Evolutionary conservation across 2,888 invertebrate species (phyloP), one percentile per base, ranked within the genome.

Genomic region (Athalia rosae): DNA sequence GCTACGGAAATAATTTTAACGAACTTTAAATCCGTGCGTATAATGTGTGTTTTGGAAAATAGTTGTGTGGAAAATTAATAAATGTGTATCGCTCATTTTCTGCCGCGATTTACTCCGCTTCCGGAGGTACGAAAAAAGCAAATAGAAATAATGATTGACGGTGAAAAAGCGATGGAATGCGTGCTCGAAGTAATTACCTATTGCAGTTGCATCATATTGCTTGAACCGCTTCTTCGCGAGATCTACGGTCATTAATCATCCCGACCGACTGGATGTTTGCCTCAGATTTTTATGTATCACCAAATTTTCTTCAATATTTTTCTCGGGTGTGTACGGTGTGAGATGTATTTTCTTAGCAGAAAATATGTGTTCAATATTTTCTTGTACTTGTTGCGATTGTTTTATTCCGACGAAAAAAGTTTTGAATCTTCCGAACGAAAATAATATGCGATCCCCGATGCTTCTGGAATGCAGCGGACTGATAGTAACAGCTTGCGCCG

Each of bases 401-500:
- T 58, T 11, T 43, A n/a, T 43, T 58, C 58, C 58, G 45, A 58
- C 43, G 13, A 11, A n/a, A 11, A 41, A 56, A 58, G 43, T 71
- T 71, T 50, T 5, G 45, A 53, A 67, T 50, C 28, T n/a, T 7
- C 13, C n/a, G 43, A 71, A 45, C 43, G 11, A 43, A 71, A 43
- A 71, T 58, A 58, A 71, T 71, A 58, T 71, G 71, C 71, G 58
- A 71, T 71, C 43, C 13, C 48, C 48, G 45, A 77, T 43, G 77
- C 67, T 50, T 59, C 59, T 7, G 8, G 77, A 66, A 48, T 77
- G 67, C 67, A 69, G 59, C 77, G 48, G 61, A 69, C 50, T 69
- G 47, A 69, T 56, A 59, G 77, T 77, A 77, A 69, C 77, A 77
- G 56, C 77, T 69, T 77, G 77, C 67, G 41, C 50, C 59, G 59